phyloP scores from a whole-genome alignment of 2,797 vertebrate species.

The Cyprinella venusta region DNA sequence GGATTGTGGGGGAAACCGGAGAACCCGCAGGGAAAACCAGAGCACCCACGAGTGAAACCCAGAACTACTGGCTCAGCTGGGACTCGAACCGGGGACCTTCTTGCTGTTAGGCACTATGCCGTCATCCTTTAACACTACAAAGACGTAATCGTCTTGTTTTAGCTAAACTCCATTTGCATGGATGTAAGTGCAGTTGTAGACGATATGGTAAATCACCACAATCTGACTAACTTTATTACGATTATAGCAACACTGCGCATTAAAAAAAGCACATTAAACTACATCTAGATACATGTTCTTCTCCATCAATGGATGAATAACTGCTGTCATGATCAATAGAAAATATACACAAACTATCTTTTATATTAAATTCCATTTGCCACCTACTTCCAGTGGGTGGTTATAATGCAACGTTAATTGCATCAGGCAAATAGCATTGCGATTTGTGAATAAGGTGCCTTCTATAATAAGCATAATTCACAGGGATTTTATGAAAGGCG shows the following conservation, averaged over 20 bases:
- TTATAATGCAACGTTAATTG: constrained; percentile 9
- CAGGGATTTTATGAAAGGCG: constrained; percentile 5
- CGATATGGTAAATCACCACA: not conserved
- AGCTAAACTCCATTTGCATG: not conserved
- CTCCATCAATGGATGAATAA: not conserved
- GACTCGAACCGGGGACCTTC: no score
- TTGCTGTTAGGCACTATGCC: not conserved
- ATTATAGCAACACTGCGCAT: not conserved
- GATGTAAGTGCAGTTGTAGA: not conserved
- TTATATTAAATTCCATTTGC: constrained; percentile 11
- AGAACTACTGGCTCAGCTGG: not conserved
- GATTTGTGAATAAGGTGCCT: not conserved
- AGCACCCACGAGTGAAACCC: no score
- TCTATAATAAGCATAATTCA: constrained; percentile 8
- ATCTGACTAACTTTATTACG: not conserved
- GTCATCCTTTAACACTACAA: not conserved
- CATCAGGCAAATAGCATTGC: not conserved
- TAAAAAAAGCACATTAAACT: not conserved
- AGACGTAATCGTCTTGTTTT: not conserved
- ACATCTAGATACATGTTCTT: not conserved
- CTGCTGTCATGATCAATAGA: constrained; percentile 14
- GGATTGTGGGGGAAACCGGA: not conserved
- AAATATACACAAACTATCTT: constrained; percentile 7
- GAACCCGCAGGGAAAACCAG: no score
- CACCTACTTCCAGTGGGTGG: not conserved